Conservation (phyloP, 2,888 invertebrate genomes). For the Callyntrura sp. region DNA sequence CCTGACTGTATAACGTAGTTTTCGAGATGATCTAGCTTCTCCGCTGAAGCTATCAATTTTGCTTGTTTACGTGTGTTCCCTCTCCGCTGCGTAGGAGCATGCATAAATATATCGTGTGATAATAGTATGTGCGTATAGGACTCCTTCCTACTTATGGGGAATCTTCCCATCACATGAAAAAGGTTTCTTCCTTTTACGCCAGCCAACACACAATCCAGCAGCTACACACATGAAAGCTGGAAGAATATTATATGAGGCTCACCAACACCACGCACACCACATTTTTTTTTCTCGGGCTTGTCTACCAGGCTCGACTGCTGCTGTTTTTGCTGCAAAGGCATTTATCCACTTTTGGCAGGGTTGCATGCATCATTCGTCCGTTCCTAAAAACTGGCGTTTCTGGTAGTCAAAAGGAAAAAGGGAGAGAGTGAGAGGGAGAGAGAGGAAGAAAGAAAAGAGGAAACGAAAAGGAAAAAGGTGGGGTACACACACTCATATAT, state of each 20-base stretch:
- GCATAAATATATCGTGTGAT: constrained; percentile 9
- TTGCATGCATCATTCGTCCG: constrained; percentile 66
- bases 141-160: neutral
- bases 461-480: constrained; percentile 61
- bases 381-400: constrained; percentile 63
- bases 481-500: constrained; percentile 65
- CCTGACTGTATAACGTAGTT: constrained; percentile 45
- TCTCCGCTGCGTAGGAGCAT: neutral
- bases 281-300: constrained; percentile 11
- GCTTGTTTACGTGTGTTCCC: constrained; percentile 25
- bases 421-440: neutral
- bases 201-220: constrained; percentile 3
- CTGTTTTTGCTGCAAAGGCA: constrained; percentile 48
- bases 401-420: no score
- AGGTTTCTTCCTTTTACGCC: constrained; percentile 55
- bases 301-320: neutral
- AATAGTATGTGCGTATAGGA: constrained; percentile 10
- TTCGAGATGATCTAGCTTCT: constrained; percentile 58
- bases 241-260: constrained; percentile 44
- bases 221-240: constrained; percentile 5
- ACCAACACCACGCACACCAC: constrained; percentile 34
- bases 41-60: constrained; percentile 55
- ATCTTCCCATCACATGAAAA: constrained; percentile 41
- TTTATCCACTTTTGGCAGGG: constrained; percentile 71
- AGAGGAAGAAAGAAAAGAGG: constrained; percentile 40